Percentiles rank a stretch among this genome's conserved stretches.
phyloP scores from a whole-genome alignment of 1,140 invertebrate species.

The Megathymus violae region DNA sequence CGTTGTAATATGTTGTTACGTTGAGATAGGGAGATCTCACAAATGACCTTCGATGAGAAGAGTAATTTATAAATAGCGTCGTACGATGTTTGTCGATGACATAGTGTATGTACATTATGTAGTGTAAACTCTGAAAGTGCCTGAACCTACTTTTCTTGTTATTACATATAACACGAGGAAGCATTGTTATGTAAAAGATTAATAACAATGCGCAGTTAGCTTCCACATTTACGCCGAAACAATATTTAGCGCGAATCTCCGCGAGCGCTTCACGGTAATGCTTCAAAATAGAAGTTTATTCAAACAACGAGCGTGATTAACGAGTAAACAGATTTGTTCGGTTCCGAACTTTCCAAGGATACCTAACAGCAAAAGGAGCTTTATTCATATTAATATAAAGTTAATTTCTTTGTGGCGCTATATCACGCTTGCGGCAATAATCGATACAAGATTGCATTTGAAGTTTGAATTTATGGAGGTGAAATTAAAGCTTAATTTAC shows the following conservation, averaged over 20 bases:
- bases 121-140: too few species aligned
- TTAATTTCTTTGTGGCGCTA: constrained; percentile 15
- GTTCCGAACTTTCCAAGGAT: constrained; percentile 60
- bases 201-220: constrained; percentile 59
- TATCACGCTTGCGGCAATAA: constrained; percentile 21
- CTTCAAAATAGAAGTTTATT: constrained; percentile 80
- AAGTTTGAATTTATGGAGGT: constrained; percentile 55
- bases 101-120: too few species aligned
- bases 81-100: too few species aligned
- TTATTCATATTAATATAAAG: constrained; percentile 39
- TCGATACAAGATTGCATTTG: constrained; percentile 52
- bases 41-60: too few species aligned
- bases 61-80: too few species aligned
- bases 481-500: constrained; percentile 62
- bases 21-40: too few species aligned
- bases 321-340: constrained; percentile 73
- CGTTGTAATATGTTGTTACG: too few species aligned
- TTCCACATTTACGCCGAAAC: constrained; percentile 63
- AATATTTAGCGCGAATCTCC: constrained; percentile 66
- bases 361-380: constrained; percentile 43
- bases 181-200: constrained; percentile 56
- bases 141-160: not conserved
- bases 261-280: constrained; percentile 65
- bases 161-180: constrained; percentile 8
- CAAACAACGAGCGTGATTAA: constrained; percentile 81